Evolutionary conservation across 1,140 invertebrate genomes (phyloP).

Genomic region (Caenorhabditis latens): DNA sequence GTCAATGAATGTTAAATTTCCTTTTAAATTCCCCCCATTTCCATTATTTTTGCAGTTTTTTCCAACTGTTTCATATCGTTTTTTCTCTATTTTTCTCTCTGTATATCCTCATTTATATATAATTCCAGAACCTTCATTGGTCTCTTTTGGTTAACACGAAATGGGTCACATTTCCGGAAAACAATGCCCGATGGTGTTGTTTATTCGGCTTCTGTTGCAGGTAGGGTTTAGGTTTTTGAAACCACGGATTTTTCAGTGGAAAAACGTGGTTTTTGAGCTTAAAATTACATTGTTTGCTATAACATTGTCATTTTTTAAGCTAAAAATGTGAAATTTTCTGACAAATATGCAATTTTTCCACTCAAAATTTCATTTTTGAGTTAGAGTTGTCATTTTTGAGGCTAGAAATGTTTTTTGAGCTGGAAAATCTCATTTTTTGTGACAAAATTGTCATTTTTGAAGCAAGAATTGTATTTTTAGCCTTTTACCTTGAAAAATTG

Average conservation of each 20-base stretch:
- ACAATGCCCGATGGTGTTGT: conserved; percentile 54
- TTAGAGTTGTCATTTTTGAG: no score
- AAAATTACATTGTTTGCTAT: neutral
- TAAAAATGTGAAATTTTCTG: no score
- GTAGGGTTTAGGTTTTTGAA: conserved; percentile 22
- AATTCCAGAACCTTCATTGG: neutral
- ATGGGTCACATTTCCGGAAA: conserved; percentile 55
- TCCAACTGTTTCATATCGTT: neutral
- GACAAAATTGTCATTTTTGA: neutral
- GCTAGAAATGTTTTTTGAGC: no score
- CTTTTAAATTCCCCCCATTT: neutral
- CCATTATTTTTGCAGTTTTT: neutral
- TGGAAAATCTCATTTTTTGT: no score
- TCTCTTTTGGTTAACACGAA: conserved; percentile 13
- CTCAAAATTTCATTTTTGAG: no score
- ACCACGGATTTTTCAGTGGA: neutral
- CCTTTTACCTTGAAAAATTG: no score
- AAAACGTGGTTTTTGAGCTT: neutral
- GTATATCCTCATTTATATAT: no score
- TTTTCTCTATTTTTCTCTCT: neutral
- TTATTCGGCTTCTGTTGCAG: conserved; percentile 54
- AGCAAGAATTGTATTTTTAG: neutral
- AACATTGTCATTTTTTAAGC: no score
- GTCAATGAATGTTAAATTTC: neutral
- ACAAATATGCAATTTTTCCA: no score